phyloP scores from a whole-genome alignment of 2,888 invertebrate genomes.

The Oxytorus armatus region DNA sequence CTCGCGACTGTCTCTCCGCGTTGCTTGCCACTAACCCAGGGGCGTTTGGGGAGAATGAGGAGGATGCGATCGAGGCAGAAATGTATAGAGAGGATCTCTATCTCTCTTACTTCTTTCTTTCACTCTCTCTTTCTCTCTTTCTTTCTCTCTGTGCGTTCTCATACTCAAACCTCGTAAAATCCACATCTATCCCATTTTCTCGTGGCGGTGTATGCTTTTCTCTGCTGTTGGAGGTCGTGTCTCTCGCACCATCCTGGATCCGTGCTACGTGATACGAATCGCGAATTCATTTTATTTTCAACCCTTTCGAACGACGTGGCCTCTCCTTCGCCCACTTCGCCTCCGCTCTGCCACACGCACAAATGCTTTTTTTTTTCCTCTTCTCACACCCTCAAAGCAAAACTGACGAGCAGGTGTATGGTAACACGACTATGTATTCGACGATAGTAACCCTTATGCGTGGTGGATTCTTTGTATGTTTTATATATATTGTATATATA shows the following conservation, averaged over 20 bases:
- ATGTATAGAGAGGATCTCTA: slow-evolving; percentile 35
- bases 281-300: slow-evolving; percentile 79
- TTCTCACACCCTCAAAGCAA: slow-evolving; percentile 39
- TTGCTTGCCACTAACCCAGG: slow-evolving; percentile 64
- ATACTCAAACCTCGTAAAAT: slow-evolving; percentile 69
- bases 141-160: slow-evolving; percentile 55
- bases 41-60: slow-evolving; percentile 45
- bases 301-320: slow-evolving; percentile 74
- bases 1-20: slow-evolving; percentile 65
- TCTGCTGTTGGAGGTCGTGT: slow-evolving; percentile 23
- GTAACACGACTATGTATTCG: slow-evolving; percentile 63
- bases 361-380: slow-evolving; percentile 1
- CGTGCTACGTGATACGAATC: slow-evolving; percentile 78
- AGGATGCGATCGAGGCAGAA: slow-evolving; percentile 38
- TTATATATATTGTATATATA: slow-evolving; percentile 2
- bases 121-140: background rate
- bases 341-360: slow-evolving; percentile 11
- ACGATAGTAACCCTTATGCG: slow-evolving; percentile 54
- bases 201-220: slow-evolving; percentile 38
- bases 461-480: slow-evolving; percentile 23
- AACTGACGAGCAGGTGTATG: slow-evolving; percentile 51
- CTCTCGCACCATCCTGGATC: slow-evolving; percentile 70
- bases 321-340: slow-evolving; percentile 18
- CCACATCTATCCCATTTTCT: slow-evolving; percentile 71
- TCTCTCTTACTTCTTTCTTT: slow-evolving; percentile 15